Evolutionary conservation across 2,888 invertebrate genomes (phyloP).

Genomic region (Amblyjoppa fuscipennis): DNA sequence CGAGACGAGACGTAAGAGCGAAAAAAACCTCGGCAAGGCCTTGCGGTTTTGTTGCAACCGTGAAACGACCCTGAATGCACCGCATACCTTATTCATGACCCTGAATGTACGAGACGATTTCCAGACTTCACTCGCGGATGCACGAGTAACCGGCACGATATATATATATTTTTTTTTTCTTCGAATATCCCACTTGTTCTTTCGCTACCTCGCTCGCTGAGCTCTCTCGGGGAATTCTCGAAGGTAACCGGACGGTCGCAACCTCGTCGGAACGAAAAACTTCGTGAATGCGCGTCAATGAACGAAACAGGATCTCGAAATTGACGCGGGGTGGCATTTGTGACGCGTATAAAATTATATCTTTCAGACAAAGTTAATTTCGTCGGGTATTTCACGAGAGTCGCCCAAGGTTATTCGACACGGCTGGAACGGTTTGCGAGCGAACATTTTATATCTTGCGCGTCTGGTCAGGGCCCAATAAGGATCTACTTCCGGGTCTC

Average conservation of each 20-base stretch:
- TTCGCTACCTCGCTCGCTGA: slow-evolving; percentile 14
- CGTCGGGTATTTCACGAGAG: neutral
- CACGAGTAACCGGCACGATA: slow-evolving; percentile 29
- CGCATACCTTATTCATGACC: slow-evolving; percentile 48
- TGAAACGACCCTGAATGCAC: slow-evolving; percentile 59
- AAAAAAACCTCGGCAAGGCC: slow-evolving; percentile 57
- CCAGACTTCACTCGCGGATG: slow-evolving; percentile 35
- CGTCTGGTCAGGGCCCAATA: too few relatives aligned
- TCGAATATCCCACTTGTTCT: slow-evolving; percentile 1
- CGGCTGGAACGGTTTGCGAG: neutral
- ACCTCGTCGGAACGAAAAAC: slow-evolving; percentile 5
- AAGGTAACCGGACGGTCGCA: slow-evolving; percentile 23
- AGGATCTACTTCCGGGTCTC: too few relatives aligned
- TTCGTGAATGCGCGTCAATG: slow-evolving; percentile 24
- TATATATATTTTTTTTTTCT: too few relatives aligned
- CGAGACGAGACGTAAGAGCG: slow-evolving; percentile 22
- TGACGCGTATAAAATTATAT: neutral
- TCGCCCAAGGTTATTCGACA: neutral
- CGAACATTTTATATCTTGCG: too few relatives aligned
- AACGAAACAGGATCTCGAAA: slow-evolving; percentile 19
- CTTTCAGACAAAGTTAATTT: neutral
- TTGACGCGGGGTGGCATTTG: neutral
- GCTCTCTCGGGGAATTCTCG: slow-evolving; percentile 13
- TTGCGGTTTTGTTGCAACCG: slow-evolving; percentile 56
- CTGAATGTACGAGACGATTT: slow-evolving; percentile 54